Base-by-base conservation (phyloP, 2,888 invertebrate species). In the Agriopis marginaria region DNA sequence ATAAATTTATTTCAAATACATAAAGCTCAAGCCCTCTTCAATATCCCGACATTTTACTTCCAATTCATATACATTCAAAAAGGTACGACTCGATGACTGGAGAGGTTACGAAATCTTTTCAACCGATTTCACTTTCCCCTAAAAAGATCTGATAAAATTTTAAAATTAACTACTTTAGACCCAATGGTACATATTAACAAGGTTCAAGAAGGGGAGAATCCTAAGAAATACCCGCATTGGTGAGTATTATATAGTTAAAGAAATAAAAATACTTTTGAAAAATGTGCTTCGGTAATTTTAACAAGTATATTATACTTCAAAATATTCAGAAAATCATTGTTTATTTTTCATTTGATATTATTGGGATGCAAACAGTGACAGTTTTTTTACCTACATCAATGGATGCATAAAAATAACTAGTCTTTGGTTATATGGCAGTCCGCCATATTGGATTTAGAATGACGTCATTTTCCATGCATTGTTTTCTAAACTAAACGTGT, bases 11-110 rank as follows among this genome's bases (percentile, higher is more conserved):
- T 42, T 39, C 40, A 40, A 61, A 17, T 42, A 11, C 6, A 11
- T 32, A 61, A 50, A 50, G 12, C 50, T 50, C 11, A 23, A 61
- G 17, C 50, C 42, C 61, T 39, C 51, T 51, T 51, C 50, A 50
- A 49, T 39, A 60, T 61, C 50, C 50, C 51, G 14, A 51, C 49
- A 61, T 58, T 53, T 65, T 44, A 65, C 32, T 51, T 59, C 44
- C 60, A 66, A 66, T 66, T 49, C 55, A 61, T 66, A 61, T 55
- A 66, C 55, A 45, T 66, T 49, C 17, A 60, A 60, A 60, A 66
- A 50, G 40, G 61, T 61, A 61, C 51, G 66, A 39, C 39, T 53
- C 60, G 42, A 14, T 44, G 49, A 59, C 51, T 11, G 49, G 47
- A 17, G 66, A 49, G 44, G 44, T 50, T 45, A 50, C 56, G 54